Evolutionary conservation across 1,140 invertebrate genomes (phyloP).

Genomic region (Trichonephila inaurata): DNA sequence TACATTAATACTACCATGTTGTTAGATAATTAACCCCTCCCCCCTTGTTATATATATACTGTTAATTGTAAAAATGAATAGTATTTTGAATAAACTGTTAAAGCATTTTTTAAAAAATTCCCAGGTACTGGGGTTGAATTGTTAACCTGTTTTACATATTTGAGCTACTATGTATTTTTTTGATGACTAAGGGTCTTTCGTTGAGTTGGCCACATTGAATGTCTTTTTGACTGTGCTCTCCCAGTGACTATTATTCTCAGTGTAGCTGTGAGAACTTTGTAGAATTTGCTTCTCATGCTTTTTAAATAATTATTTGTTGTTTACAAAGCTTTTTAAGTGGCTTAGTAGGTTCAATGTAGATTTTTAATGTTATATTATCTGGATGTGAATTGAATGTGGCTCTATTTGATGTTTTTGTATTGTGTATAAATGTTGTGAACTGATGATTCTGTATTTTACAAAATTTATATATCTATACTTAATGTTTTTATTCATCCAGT

Average conservation of each 20-base stretch:
- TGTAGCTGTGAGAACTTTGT: constrained; percentile 46
- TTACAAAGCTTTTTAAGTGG: constrained; percentile 76
- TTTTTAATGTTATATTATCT: constrained; percentile 45
- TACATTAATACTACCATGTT: not conserved
- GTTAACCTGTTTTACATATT: not conserved
- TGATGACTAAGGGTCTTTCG: constrained; percentile 14
- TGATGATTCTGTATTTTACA: not conserved
- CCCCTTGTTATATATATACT: too few relatives aligned
- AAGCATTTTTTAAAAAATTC: not conserved
- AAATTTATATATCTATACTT: not conserved
- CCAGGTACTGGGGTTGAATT: too few relatives aligned
- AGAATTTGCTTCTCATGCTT: constrained; percentile 44
- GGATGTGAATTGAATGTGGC: constrained; percentile 60
- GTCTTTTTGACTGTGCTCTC: constrained; percentile 35
- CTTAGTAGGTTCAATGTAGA: constrained; percentile 61
- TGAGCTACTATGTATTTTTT: not conserved
- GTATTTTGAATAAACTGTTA: not conserved
- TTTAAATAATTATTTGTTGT: constrained; percentile 48
- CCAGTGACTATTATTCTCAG: constrained; percentile 58
- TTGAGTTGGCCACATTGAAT: constrained; percentile 60
- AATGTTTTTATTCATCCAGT: not conserved
- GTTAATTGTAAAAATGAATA: too few relatives aligned
- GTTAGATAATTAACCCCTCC: not conserved
- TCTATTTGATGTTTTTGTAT: constrained; percentile 26
- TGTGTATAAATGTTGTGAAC: not conserved